These are phyloP conservation scores for Drosophila serrata DNA, from an alignment of 1,140 invertebrate genomes.

Conservation along the genomic window DNA sequence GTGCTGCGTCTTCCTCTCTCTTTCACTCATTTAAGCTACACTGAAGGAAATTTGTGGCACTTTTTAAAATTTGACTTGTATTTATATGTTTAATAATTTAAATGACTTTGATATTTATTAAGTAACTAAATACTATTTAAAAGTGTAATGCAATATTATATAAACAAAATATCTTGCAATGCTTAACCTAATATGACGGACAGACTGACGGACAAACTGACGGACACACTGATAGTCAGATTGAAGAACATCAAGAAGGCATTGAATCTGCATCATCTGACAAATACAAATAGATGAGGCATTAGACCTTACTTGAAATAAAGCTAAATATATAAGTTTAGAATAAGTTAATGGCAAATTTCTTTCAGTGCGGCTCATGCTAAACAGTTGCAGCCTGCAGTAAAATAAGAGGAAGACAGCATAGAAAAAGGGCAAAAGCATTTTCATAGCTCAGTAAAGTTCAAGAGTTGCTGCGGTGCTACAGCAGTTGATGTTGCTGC, in stretches of 20 bases:
- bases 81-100: neutral
- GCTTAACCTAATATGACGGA: neutral
- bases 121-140: neutral
- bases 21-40: slow-evolving; percentile 40
- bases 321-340: too few species aligned
- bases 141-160: neutral
- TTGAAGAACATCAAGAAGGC: neutral
- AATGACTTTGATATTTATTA: neutral
- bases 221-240: neutral
- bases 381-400: slow-evolving; percentile 67
- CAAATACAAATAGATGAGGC: neutral
- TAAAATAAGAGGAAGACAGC: slow-evolving; percentile 32
- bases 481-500: slow-evolving; percentile 30
- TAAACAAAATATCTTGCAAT: neutral
- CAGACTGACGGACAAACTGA: neutral
- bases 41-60: slow-evolving; percentile 11
- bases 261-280: too few species aligned
- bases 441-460: slow-evolving; percentile 78
- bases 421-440: slow-evolving; percentile 70
- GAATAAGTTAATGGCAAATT: neutral
- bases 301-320: neutral
- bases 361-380: slow-evolving; percentile 58
- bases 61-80: neutral
- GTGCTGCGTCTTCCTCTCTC: slow-evolving; percentile 62
- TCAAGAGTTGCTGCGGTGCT: slow-evolving; percentile 67